Base-by-base conservation (phyloP, 2,113 vertebrate species). In the Plectropomus leopardus region DNA sequence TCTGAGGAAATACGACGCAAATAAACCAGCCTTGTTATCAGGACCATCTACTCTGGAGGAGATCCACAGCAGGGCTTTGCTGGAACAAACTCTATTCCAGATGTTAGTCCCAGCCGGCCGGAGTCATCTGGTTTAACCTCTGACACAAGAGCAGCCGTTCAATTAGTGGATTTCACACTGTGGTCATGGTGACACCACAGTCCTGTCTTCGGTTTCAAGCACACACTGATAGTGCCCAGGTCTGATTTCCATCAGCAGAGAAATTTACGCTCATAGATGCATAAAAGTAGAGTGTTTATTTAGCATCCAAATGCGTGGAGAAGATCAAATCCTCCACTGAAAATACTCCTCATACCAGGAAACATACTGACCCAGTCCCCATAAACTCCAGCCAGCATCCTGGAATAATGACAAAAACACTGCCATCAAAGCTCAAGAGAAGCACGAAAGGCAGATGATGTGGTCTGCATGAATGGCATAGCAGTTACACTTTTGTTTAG, bases 101-200 rank as follows among this genome's bases (percentile, higher is more conserved):
- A 93, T 93, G 92, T 92, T 72, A 24, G 76, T 30, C 72, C 26
- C 54, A 76, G 84, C 60, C 65, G 32, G 59, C 68, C 67, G 59
- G 84, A 91, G 83, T 88, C 82, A 5, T 92, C 77, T 60, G 85
- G 57, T 61, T 82, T 92, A 71, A 92, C 92, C 92, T 92, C 50
- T 92, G 88, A 93, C 90, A 66, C 76, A 1, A 59, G 68, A 82
- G 87, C 87, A 82, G 78, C 79, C 64, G 47, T 86, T 94, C 85
- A 84, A 89, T 93, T 91, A 92, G 88, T 64, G 45, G 67, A 89
- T 93, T 89, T 92, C 90, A 93, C 91, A 88, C 88, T 79, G 10
- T 10, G 70, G 85, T 83, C 86, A 86, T 15, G 77, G 81, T 47
- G 80, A 87, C 51, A 72, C 72, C 50, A 24, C 21, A 24, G 48